Evolutionary conservation across 2,797 vertebrate species (phyloP).

Genomic region (Prunella strophiata): DNA sequence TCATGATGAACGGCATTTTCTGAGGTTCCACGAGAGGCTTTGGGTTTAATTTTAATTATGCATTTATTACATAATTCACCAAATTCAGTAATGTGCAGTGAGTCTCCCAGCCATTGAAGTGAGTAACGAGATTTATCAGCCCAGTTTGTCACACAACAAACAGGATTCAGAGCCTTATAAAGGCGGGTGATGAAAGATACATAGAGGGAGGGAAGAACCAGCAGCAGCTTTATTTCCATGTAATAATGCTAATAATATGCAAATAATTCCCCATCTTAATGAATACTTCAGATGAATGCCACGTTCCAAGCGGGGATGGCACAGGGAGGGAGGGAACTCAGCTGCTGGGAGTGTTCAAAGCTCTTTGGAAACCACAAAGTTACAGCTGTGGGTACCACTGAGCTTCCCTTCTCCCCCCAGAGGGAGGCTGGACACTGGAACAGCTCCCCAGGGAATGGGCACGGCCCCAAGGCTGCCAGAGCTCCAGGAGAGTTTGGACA

Average conservation of each 20-base stretch:
- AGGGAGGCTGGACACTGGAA: neutral
- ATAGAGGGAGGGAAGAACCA: constrained; percentile 50
- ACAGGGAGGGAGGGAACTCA: neutral
- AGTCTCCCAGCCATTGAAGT: constrained; percentile 51
- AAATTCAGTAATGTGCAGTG: constrained; percentile 56
- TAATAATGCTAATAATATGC: constrained; percentile 68
- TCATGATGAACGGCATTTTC: neutral
- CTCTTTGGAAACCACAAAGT: neutral
- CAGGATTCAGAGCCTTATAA: constrained; percentile 39
- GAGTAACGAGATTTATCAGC: constrained; percentile 69
- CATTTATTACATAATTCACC: constrained; percentile 60
- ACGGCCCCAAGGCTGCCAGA: accelerated
- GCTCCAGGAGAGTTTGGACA: neutral
- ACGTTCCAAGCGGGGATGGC: neutral
- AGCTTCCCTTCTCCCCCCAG: neutral
- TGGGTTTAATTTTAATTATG: constrained; percentile 41
- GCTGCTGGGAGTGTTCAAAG: neutral
- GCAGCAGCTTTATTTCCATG: constrained; percentile 52
- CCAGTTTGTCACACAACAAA: constrained; percentile 68
- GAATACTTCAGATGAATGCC: constrained; percentile 46
- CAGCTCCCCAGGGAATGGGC: neutral
- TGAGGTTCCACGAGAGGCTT: neutral
- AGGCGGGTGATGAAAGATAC: constrained; percentile 54
- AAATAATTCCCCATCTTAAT: constrained; percentile 57
- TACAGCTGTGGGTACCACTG: neutral